Evolutionary conservation across 1,140 invertebrate genomes (phyloP), one percentile per base, ranked within the genome.

Genomic region (Apis florea): DNA sequence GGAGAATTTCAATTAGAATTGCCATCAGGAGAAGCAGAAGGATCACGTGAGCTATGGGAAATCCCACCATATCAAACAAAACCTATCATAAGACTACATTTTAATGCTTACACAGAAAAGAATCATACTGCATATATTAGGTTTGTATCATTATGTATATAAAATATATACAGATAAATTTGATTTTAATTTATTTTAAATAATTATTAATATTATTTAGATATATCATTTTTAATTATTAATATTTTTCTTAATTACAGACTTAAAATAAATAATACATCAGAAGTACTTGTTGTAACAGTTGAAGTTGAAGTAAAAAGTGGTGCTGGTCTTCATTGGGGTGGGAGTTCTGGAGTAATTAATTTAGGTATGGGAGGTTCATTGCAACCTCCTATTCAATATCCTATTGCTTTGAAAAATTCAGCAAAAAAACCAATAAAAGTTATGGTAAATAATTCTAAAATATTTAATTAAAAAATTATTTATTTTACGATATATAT

Each of bases 1-100:
- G 96, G 97, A 77, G 97, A 98, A 94, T 96, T 99, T 93, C 97
- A 98, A 92, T 94, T 99, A 90, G 97, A 98, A 94, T 94, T 99
- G 89, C 97, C 98, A 75, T 95, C 95, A 83, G 97, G 96, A n/a
- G 95, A 96, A 86, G 85, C 91, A 40, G 97, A 98, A 91, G 97
- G 96, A 31, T 95, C 97, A 31, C 96, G 96, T 90, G 95, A 96
- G 88, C 93, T 97, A 88, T 99, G 98, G 98, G 95, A 97, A 92
- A 97, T 99, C 91, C 96, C 97, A 84, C 97, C 98, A 73, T 98
- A 97, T 93, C 95, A 97, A 93, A 96, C 97, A 40, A 98, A 98
- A 92, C 95, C 97, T 79, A 95, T 99, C 67, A 98, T 99, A 94
- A 96, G 96, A 90, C 96, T 98, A 82, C 96, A 96, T 88, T 97